A percentile compares a stretch with the other conserved stretches of the same genome.
Evolutionary conservation across 1,140 invertebrate genomes (phyloP).

Genomic region (Caenorhabditis inopinata): DNA sequence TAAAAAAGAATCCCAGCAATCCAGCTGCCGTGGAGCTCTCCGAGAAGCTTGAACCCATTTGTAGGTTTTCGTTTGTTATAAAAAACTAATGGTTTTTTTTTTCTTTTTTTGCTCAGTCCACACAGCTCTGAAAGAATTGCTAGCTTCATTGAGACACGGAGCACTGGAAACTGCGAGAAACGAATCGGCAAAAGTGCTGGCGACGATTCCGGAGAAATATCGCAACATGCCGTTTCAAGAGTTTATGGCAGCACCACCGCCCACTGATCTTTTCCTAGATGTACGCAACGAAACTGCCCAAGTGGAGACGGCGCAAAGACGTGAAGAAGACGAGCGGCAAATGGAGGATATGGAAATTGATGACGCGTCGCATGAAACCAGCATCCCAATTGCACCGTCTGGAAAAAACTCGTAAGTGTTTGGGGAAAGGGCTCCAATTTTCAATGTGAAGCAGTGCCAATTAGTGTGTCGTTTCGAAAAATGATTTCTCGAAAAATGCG

Average conservation of each 20-base stretch:
- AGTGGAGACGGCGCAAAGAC: no score
- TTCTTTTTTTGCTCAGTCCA: no score
- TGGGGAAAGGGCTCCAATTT: no score
- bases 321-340: no score
- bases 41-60: neutral
- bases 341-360: neutral
- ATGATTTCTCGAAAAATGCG: no score
- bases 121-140: neutral
- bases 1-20: neutral
- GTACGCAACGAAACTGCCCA: neutral
- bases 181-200: neutral
- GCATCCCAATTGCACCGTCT: neutral
- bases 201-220: neutral
- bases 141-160: neutral
- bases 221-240: neutral
- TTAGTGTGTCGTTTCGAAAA: no score
- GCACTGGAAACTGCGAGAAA: neutral
- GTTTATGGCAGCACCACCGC: neutral
- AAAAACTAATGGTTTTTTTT: no score
- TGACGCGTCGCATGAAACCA: neutral
- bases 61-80: no score
- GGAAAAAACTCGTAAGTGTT: conserved; percentile 7
- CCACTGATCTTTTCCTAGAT: neutral
- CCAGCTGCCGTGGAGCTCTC: neutral
- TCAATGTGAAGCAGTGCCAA: no score